Base-by-base conservation (phyloP, 2,797 vertebrate species). In the Myiothlypis chrysogaster region DNA sequence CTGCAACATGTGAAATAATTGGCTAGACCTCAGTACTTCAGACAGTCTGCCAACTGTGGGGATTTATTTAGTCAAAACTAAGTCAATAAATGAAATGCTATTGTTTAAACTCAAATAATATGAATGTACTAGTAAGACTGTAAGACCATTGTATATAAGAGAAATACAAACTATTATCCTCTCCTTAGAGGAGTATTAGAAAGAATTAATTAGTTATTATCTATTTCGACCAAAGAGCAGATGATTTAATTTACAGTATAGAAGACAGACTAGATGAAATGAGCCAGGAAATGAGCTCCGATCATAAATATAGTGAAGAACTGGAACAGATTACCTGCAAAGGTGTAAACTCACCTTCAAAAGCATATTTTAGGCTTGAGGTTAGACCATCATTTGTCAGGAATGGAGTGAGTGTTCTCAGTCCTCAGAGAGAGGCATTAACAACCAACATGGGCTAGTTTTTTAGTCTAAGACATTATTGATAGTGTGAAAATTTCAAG, bases 401-500 rank as follows among this genome's bases (percentile, higher is more conserved):
- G 16, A 87, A 50, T 3, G 2, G 28, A 34, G 18, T 60, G n/a
- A 68, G 3, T 56, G 20, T 77, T 94, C 55, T 89, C 52, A 72
- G 0, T 61, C 32, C 32, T 72, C 80, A 65, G 23, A 22, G 14
- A 60, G 21, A 82, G 35, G 32, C 14, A 43, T 85, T 68, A 68
- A 28, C 23, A 81, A 41, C 0, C 0, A 2, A 30, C 17, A 17
- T 34, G 7, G 24, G n/a, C 34, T 28, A 3, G 24, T 34, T 60
- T 30, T 93, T 86, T 49, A 53, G 18, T 55, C 30, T 63, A 59
- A n/a, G 82, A 37, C 12, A 27, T 66, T 77, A 23, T 44, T 83
- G 86, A 21, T 44, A 66, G 32, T 20, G 25, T 56, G 12, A 83
- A 86, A 83, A 77, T 10, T 61, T 22, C 57, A 61, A 65, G 53